Evolutionary conservation across 2,113 vertebrate species (phyloP).

Genomic region (Heptranchias perlo): DNA sequence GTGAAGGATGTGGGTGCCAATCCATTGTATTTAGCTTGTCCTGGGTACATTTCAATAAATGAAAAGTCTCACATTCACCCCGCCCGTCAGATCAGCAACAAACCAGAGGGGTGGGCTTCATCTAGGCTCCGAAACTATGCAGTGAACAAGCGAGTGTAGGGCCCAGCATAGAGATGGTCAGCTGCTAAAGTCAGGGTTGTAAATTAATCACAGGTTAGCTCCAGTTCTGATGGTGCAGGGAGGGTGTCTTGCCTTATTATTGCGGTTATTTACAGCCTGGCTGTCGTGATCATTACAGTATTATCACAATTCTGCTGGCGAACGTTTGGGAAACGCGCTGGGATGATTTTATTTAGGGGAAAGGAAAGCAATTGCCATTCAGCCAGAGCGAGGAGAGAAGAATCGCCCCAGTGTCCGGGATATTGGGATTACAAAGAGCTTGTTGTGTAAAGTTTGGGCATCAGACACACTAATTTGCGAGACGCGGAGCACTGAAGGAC

Average conservation of each 20-base stretch:
- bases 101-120: background rate
- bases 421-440: slow-evolving; percentile 47
- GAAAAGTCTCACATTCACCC: background rate
- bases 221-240: too few relatives aligned
- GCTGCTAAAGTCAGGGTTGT: background rate
- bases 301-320: slow-evolving; percentile 41
- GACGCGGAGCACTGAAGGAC: slow-evolving; percentile 52
- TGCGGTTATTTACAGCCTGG: slow-evolving; percentile 25
- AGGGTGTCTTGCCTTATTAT: background rate
- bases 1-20: slow-evolving; percentile 25
- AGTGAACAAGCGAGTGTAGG: background rate
- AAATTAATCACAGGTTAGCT: background rate
- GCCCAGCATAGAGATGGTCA: background rate
- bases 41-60: background rate
- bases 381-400: slow-evolving; percentile 46
- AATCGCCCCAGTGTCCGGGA: slow-evolving; percentile 41
- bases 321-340: slow-evolving; percentile 45
- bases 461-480: slow-evolving; percentile 58
- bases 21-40: background rate
- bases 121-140: background rate
- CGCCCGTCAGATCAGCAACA: background rate
- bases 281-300: slow-evolving; percentile 38
- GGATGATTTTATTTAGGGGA: slow-evolving; percentile 48
- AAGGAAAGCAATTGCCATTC: slow-evolving; percentile 44
- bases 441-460: slow-evolving; percentile 48